Evolutionary conservation across 2,113 vertebrate species (phyloP).

Genomic region (Mionectes macconnelli): DNA sequence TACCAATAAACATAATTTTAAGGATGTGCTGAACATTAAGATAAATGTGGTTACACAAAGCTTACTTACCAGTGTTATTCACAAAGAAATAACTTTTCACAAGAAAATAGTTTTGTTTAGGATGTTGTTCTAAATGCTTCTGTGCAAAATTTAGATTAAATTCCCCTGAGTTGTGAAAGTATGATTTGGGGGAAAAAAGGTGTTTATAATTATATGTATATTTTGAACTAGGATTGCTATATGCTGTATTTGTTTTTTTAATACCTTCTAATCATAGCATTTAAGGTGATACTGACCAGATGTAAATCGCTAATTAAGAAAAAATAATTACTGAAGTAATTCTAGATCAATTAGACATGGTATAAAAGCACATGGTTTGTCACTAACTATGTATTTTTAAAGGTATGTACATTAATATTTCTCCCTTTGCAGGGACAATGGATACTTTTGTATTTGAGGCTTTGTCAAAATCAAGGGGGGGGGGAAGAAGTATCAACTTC

Average conservation of each 20-base stretch:
- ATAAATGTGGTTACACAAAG: neutral
- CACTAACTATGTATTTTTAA: neutral
- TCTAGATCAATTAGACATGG: neutral
- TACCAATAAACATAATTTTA: neutral
- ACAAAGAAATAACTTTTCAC: neutral
- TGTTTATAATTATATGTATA: neutral
- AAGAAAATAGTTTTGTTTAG: neutral
- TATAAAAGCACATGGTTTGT: neutral
- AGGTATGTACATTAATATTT: neutral
- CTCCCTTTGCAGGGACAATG: neutral
- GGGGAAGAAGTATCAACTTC: neutral
- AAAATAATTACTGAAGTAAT: neutral
- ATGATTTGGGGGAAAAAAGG: accelerated
- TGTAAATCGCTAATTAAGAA: neutral
- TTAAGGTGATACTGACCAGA: neutral
- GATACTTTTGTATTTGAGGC: neutral
- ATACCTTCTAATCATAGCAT: neutral
- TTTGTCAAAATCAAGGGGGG: neutral
- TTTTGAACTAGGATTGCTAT: neutral
- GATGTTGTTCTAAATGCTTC: neutral
- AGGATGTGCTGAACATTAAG: neutral
- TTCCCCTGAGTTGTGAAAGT: neutral
- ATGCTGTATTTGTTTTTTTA: neutral
- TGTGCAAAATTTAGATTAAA: neutral
- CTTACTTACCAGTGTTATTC: neutral